Percentiles rank a stretch among this genome's conserved stretches.
These are phyloP conservation scores for Phylloscopus trochilus DNA, from an alignment of 2,113 vertebrate species.

Conservation along the genomic window DNA sequence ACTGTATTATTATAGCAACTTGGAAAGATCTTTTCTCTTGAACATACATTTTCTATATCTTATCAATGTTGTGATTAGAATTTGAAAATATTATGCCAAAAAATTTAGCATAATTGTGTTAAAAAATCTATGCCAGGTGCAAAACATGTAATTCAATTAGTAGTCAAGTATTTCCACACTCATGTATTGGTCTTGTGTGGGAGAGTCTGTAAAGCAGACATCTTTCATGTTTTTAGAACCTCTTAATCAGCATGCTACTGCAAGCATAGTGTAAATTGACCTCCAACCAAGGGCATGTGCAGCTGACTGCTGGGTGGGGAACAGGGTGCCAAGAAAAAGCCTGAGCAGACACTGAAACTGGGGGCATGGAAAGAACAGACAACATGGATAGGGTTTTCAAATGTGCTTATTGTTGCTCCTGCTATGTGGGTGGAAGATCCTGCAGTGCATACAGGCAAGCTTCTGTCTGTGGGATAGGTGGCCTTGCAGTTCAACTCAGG, in stretches of 20 bases:
- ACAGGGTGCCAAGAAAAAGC: neutral
- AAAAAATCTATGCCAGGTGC: neutral
- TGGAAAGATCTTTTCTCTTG: neutral
- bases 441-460: neutral
- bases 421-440: neutral
- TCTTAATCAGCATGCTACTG: neutral
- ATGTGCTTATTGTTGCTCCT: fast-evolving
- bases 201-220: neutral
- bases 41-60: neutral
- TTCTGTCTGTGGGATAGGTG: fast-evolving
- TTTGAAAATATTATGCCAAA: neutral
- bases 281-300: neutral
- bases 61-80: neutral
- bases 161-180: neutral
- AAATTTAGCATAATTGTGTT: neutral
- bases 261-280: neutral
- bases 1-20: neutral
- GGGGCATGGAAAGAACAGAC: neutral
- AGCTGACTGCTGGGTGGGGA: neutral
- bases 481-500: neutral
- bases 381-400: neutral
- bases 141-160: neutral
- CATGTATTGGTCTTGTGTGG: neutral
- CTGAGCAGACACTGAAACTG: neutral
- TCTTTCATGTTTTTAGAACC: neutral